phyloP scores from a whole-genome alignment of 2,113 vertebrate species.

The Salvelinus fontinalis region DNA sequence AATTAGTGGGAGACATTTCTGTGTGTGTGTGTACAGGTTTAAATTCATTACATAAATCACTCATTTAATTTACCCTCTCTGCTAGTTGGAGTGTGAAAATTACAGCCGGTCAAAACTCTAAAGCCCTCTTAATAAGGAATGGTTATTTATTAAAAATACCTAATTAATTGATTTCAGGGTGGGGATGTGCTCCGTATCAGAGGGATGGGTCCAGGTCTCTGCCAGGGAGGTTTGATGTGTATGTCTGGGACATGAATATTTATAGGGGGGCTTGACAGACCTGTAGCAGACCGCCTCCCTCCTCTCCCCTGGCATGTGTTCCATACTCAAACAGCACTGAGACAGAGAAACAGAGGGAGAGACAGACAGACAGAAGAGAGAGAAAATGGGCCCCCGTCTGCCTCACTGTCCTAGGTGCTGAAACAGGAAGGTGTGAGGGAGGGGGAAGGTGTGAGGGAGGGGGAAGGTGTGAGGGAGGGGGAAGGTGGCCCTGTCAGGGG shows the following conservation, averaged over 20 bases:
- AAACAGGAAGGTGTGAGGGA: conserved; percentile 49
- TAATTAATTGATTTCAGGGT: too few relatives aligned
- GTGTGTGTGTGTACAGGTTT: too few relatives aligned
- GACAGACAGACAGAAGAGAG: not conserved
- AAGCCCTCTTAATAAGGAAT: too few relatives aligned
- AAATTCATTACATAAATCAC: too few relatives aligned
- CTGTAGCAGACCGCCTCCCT: not conserved
- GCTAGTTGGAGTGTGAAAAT: too few relatives aligned
- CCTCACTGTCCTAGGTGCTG: not conserved
- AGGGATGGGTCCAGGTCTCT: not conserved
- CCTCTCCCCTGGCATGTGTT: not conserved
- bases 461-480: conserved; percentile 54
- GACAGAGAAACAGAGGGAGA: not conserved
- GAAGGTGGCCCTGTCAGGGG: conserved; percentile 41
- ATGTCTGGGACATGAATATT: not conserved
- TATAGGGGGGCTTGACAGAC: not conserved
- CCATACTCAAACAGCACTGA: not conserved
- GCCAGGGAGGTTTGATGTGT: not conserved
- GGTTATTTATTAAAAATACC: too few relatives aligned
- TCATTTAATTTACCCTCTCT: too few relatives aligned
- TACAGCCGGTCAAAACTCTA: too few relatives aligned
- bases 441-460: conserved; percentile 55
- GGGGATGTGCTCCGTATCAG: too few relatives aligned
- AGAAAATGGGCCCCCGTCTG: not conserved
- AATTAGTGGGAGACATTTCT: too few relatives aligned